Conservation (phyloP, 2,888 invertebrate genomes). For the Ischnus inquisitorius region DNA sequence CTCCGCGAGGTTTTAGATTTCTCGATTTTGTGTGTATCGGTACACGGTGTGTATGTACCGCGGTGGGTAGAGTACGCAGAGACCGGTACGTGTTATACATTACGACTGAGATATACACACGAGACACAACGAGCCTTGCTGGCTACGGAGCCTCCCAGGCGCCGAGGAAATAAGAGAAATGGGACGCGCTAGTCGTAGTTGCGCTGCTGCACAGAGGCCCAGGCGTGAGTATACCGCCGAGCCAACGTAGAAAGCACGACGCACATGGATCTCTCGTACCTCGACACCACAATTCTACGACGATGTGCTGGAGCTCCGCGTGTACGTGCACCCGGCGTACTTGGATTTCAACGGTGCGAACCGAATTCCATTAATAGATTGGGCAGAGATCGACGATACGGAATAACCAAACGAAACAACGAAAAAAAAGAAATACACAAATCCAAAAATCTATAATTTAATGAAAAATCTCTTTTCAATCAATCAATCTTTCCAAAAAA, state of each 20-base stretch:
- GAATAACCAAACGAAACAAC: conserved; percentile 17
- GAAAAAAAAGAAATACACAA: not conserved
- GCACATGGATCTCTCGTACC: conserved; percentile 30
- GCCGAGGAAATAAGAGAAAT: conserved; percentile 62
- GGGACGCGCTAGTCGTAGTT: conserved; percentile 26
- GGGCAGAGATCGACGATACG: conserved; percentile 22
- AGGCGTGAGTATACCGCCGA: conserved; percentile 26
- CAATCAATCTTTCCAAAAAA: not conserved
- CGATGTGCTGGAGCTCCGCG: not conserved
- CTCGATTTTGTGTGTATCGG: conserved; percentile 26
- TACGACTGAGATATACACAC: conserved; percentile 7
- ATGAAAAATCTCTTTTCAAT: too few relatives aligned
- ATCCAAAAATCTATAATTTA: too few relatives aligned
- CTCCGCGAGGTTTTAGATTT: conserved; percentile 27
- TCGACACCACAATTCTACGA: not conserved
- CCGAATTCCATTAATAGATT: conserved; percentile 49
- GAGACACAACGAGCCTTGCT: not conserved
- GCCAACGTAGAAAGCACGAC: conserved; percentile 60
- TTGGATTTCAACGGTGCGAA: conserved; percentile 57
- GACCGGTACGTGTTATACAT: conserved; percentile 16
- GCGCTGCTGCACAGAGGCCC: not conserved
- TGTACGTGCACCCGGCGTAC: conserved; percentile 22
- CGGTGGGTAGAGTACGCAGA: conserved; percentile 16
- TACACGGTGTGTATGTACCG: not conserved
- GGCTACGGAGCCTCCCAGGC: conserved; percentile 24